Conservation (phyloP, 2,797 vertebrate species). For the Tragelaphus eurycerus region DNA sequence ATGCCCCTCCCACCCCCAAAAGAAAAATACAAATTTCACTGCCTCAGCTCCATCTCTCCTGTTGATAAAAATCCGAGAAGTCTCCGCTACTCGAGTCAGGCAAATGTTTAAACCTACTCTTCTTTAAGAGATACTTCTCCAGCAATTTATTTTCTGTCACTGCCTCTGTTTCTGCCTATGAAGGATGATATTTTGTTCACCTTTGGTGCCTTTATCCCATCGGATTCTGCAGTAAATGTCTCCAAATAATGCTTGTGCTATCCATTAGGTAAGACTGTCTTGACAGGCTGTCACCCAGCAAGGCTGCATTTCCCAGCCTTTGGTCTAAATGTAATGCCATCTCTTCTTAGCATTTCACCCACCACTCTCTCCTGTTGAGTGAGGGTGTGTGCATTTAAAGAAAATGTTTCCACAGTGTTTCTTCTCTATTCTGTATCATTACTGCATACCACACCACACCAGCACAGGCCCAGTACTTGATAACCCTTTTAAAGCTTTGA, state of each 20-base stretch:
- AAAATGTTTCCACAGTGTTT: background rate
- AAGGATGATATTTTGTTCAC: constrained; percentile 68
- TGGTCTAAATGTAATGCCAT: background rate
- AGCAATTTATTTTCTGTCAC: constrained; percentile 67
- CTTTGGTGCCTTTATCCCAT: constrained; percentile 14
- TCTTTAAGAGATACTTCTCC: constrained; percentile 43
- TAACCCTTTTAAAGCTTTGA: constrained; percentile 10
- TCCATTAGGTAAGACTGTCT: constrained; percentile 37
- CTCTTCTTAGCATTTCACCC: constrained; percentile 23
- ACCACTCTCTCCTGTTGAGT: background rate
- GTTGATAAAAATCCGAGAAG: constrained; percentile 19
- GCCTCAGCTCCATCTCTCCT: background rate
- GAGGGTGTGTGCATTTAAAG: background rate
- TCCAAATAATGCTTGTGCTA: constrained; percentile 20
- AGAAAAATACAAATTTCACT: background rate
- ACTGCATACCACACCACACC: no score
- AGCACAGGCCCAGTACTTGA: background rate
- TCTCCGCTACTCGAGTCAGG: background rate
- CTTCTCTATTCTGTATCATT: background rate
- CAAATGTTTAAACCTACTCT: constrained; percentile 2
- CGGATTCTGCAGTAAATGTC: constrained; percentile 2
- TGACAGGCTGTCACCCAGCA: background rate
- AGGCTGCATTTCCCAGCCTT: background rate
- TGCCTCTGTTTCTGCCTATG: constrained; percentile 37
- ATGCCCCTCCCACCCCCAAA: background rate